These are phyloP conservation scores for Rhea americana DNA, from an alignment of 2,113 vertebrate species.

Conservation along the genomic window DNA sequence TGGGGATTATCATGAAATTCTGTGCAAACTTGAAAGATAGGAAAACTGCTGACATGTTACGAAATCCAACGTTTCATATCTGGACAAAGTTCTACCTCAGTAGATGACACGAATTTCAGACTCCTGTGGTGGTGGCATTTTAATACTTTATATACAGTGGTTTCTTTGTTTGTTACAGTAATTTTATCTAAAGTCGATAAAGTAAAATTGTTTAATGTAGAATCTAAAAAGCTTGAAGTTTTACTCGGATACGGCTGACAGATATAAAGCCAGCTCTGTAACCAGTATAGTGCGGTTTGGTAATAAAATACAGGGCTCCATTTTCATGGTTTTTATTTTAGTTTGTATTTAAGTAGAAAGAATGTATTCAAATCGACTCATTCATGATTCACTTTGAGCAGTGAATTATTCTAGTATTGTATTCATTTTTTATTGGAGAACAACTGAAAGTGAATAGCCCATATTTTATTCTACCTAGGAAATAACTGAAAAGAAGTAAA, in stretches of 20 bases:
- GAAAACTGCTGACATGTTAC: not conserved
- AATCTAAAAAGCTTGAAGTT: not conserved
- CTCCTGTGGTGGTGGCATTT: not conserved
- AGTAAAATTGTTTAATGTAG: not conserved
- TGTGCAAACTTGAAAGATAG: not conserved
- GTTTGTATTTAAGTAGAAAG: not conserved
- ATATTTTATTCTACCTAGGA: not conserved
- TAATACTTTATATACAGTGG: not conserved
- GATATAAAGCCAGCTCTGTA: not conserved
- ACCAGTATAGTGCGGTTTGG: not conserved
- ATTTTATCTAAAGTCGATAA: not conserved
- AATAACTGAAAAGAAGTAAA: not conserved
- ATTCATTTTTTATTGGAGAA: not conserved
- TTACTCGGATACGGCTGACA: not conserved
- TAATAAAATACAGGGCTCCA: not conserved
- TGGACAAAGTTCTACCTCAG: not conserved
- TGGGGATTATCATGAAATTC: not conserved
- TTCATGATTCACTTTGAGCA: not conserved
- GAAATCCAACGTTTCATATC: not conserved
- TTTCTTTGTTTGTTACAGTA: not conserved
- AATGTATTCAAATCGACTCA: not conserved
- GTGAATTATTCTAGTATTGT: not conserved
- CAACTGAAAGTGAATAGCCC: not conserved
- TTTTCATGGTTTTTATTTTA: conserved; percentile 9
- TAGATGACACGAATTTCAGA: not conserved